phyloP scores from a whole-genome alignment of 2,113 vertebrate genomes.

The Tachysurus fulvidraco region DNA sequence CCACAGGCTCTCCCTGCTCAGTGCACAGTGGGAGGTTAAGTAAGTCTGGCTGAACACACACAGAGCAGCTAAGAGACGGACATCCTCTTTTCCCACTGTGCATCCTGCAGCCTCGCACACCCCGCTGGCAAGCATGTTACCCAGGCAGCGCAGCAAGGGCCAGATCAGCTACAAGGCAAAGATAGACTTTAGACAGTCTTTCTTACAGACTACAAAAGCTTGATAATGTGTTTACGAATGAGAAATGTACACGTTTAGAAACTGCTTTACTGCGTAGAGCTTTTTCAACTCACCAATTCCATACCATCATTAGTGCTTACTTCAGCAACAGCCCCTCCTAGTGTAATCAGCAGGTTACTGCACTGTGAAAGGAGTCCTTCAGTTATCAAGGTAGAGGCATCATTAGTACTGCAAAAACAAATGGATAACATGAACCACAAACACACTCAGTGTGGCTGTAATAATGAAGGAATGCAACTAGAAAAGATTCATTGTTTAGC shows the following conservation, averaged over 20 bases:
- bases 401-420: slow-evolving; percentile 61
- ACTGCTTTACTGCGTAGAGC: not conserved
- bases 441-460: not conserved
- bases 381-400: slow-evolving; percentile 67
- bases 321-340: slow-evolving; percentile 74
- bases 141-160: slow-evolving; percentile 86
- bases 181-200: not conserved
- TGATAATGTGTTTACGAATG: not conserved
- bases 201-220: not conserved
- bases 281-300: slow-evolving; percentile 81
- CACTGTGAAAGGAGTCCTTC: slow-evolving; percentile 75
- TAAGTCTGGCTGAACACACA: slow-evolving; percentile 80
- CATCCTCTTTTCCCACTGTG: slow-evolving; percentile 61
- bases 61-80: slow-evolving; percentile 75
- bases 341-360: slow-evolving; percentile 73
- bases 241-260: not conserved
- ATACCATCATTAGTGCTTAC: slow-evolving; percentile 70
- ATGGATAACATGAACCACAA: slow-evolving; percentile 19
- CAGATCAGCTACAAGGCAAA: slow-evolving; percentile 76
- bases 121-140: slow-evolving; percentile 80
- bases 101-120: slow-evolving; percentile 45
- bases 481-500: not conserved
- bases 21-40: slow-evolving; percentile 73
- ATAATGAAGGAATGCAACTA: not conserved
- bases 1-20: slow-evolving; percentile 86